A percentile compares a stretch with the other conserved stretches of the same genome.
Conservation (phyloP, 2,888 invertebrate genomes). For the Camptogramma bilineatum region DNA sequence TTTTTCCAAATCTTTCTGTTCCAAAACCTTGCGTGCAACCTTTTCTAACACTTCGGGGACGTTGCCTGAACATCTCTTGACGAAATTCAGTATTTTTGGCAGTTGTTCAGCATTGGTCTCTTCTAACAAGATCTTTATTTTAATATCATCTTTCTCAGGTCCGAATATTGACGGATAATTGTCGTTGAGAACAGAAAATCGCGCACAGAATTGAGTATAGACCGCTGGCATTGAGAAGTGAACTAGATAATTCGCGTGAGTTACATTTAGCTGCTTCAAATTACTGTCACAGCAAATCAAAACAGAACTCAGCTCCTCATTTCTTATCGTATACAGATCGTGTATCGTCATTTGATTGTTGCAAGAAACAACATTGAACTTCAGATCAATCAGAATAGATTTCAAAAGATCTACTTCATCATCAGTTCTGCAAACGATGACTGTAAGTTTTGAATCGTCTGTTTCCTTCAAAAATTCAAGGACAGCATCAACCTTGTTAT, state of each 20-base stretch:
- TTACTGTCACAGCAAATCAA: slow-evolving; percentile 89
- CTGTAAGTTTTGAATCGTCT: slow-evolving; percentile 78
- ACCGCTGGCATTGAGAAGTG: slow-evolving; percentile 86
- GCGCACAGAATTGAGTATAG: slow-evolving; percentile 82
- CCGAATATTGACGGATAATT: slow-evolving; percentile 82
- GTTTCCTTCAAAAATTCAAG: slow-evolving; percentile 79
- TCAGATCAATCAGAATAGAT: slow-evolving; percentile 52
- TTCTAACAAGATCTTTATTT: slow-evolving; percentile 85
- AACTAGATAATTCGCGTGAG: slow-evolving; percentile 88
- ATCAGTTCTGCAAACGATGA: slow-evolving; percentile 86
- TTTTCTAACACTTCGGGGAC: slow-evolving; percentile 65
- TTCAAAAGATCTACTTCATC: slow-evolving; percentile 82
- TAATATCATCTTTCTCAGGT: slow-evolving; percentile 54
- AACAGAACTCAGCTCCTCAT: slow-evolving; percentile 56
- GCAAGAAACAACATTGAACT: slow-evolving; percentile 61
- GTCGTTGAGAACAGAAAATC: slow-evolving; percentile 88
- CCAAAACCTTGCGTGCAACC: slow-evolving; percentile 63
- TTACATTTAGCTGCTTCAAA: slow-evolving; percentile 86
- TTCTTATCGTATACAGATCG: slow-evolving; percentile 60
- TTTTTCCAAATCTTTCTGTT: slow-evolving; percentile 72
- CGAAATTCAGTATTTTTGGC: slow-evolving; percentile 86
- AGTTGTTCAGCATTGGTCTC: slow-evolving; percentile 85
- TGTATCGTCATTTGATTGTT: slow-evolving; percentile 70
- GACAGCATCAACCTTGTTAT: slow-evolving; percentile 73
- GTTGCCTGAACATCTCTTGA: slow-evolving; percentile 77